A percentile compares a stretch with the other conserved stretches of the same genome.
These are phyloP conservation scores for Phrynosoma blainvillii DNA, from an alignment of 2,113 vertebrate genomes.

Conservation along the genomic window DNA sequence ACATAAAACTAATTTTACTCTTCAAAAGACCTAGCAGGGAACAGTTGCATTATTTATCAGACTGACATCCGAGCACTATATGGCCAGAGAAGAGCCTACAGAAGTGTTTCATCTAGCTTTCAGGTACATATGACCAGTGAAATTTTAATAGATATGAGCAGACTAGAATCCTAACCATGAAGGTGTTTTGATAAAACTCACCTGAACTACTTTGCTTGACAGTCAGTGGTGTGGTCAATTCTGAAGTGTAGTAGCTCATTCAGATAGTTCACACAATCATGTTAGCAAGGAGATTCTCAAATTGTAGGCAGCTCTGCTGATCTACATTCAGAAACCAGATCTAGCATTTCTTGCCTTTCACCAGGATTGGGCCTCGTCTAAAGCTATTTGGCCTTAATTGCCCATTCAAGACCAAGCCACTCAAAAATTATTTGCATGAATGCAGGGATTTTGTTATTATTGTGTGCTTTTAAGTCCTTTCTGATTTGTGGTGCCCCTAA, in stretches of 20 bases:
- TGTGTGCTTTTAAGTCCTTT: no score
- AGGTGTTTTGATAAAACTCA: not conserved
- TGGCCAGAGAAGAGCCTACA: not conserved
- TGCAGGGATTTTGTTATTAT: no score
- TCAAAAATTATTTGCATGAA: no score
- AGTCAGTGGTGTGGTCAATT: not conserved
- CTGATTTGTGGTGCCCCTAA: no score
- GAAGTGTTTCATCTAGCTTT: not conserved
- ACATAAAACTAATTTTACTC: not conserved
- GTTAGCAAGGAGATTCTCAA: no score
- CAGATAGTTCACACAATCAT: no score
- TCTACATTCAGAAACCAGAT: no score
- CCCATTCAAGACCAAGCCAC: no score
- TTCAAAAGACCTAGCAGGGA: not conserved
- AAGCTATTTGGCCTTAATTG: no score
- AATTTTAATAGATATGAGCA: not conserved
- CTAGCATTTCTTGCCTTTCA: no score
- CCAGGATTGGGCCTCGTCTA: no score
- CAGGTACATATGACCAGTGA: not conserved
- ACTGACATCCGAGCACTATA: not conserved
- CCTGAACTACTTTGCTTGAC: not conserved
- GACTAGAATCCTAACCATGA: not conserved
- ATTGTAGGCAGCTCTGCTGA: no score
- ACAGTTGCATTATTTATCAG: slow-evolving; percentile 13
- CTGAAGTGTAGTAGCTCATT: not conserved